phyloP scores from a whole-genome alignment of 2,113 vertebrate genomes.

The Arvicanthis niloticus region DNA sequence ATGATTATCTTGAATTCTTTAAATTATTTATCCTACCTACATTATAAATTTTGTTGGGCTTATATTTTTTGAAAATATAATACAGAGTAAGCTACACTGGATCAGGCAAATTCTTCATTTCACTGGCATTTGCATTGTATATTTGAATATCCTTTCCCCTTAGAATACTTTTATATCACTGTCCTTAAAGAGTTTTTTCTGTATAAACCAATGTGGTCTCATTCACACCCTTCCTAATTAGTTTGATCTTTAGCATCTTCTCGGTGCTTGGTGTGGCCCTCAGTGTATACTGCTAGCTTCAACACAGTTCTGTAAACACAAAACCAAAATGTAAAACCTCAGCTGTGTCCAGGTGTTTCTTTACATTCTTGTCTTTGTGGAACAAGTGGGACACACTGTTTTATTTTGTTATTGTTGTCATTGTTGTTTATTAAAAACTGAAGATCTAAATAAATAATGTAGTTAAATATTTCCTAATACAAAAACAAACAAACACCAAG shows the following conservation, averaged over 20 bases:
- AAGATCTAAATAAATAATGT: neutral
- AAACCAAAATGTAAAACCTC: slow-evolving; percentile 76
- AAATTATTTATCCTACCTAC: slow-evolving; percentile 75
- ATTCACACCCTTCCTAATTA: slow-evolving; percentile 27
- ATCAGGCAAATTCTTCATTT: slow-evolving; percentile 54
- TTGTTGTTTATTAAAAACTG: slow-evolving; percentile 8
- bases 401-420: neutral
- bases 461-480: slow-evolving; percentile 70
- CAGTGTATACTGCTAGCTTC: neutral
- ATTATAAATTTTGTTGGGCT: neutral
- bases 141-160: slow-evolving; percentile 51
- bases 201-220: neutral
- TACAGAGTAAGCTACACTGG: slow-evolving; percentile 43
- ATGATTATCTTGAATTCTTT: slow-evolving; percentile 45
- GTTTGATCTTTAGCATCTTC: slow-evolving; percentile 56
- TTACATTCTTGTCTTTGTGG: slow-evolving; percentile 65
- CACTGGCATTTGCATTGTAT: slow-evolving; percentile 30
- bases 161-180: slow-evolving; percentile 54
- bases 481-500: slow-evolving; percentile 36
- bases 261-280: neutral
- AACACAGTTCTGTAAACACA: slow-evolving; percentile 28
- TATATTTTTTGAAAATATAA: slow-evolving; percentile 69
- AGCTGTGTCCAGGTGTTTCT: slow-evolving; percentile 69
- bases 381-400: neutral
- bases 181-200: slow-evolving; percentile 35